Conservation (phyloP, 2,888 invertebrate genomes). For the Dryococelus australis region DNA sequence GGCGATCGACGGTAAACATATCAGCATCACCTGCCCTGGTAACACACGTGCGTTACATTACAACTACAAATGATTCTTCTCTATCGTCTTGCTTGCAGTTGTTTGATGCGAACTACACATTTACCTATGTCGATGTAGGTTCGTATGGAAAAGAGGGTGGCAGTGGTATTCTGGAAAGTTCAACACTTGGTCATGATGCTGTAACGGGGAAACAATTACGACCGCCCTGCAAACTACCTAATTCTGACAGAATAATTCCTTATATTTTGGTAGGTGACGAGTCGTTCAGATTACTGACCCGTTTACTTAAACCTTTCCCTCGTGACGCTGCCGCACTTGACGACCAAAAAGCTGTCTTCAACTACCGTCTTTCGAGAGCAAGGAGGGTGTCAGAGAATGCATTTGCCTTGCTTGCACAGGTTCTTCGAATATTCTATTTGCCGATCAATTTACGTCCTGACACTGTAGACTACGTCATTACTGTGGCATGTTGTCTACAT, state of each 20-base stretch:
- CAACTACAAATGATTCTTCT: slow-evolving; percentile 31
- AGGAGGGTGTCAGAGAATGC: slow-evolving; percentile 39
- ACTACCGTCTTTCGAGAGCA: slow-evolving; percentile 38
- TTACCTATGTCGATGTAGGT: slow-evolving; percentile 24
- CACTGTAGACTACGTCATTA: not conserved
- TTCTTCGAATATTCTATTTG: not conserved
- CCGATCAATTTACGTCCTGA: not conserved
- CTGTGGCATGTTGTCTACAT: not conserved
- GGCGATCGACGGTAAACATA: slow-evolving; percentile 2
- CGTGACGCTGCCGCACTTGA: slow-evolving; percentile 31
- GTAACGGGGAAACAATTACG: not conserved
- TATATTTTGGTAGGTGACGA: slow-evolving; percentile 39
- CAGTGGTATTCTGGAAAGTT: not conserved
- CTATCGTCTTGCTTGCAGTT: slow-evolving; percentile 26
- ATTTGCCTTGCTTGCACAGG: slow-evolving; percentile 36
- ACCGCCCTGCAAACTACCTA: not conserved
- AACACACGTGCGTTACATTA: not conserved
- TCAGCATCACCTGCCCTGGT: not conserved
- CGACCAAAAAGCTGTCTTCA: slow-evolving; percentile 34
- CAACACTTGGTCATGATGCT: not conserved
- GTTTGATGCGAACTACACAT: slow-evolving; percentile 24
- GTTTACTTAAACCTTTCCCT: slow-evolving; percentile 31
- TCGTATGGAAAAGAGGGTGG: slow-evolving; percentile 33
- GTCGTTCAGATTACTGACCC: slow-evolving; percentile 36
- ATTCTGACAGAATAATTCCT: slow-evolving; percentile 22